These are phyloP conservation scores for Piaya cayana DNA, from an alignment of 2,113 vertebrate species.

Conservation along the genomic window DNA sequence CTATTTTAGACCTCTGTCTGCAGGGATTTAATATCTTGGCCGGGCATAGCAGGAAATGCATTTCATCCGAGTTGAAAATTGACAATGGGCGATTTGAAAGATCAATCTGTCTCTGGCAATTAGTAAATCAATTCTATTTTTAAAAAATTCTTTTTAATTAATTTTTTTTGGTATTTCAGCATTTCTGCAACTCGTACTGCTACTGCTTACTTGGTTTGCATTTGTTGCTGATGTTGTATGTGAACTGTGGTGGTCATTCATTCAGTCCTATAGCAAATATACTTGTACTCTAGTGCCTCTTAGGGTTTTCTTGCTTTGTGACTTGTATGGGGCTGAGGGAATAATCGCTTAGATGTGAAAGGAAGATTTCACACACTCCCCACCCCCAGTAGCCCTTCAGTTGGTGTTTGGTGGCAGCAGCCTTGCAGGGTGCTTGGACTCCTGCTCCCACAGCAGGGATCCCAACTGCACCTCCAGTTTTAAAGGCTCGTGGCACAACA, in stretches of 20 bases:
- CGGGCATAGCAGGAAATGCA: not conserved
- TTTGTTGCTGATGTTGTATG: not conserved
- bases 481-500: not conserved
- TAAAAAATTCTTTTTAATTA: not conserved
- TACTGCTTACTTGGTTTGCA: not conserved
- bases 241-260: not conserved
- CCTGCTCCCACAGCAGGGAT: not conserved
- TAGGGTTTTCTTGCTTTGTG: not conserved
- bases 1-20: not conserved
- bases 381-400: not conserved
- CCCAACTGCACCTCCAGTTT: not conserved
- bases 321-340: not conserved
- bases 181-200: accelerated
- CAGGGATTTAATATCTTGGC: not conserved
- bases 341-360: not conserved
- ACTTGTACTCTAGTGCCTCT: accelerated
- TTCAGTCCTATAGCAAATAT: not conserved
- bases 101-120: not conserved
- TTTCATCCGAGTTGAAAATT: not conserved
- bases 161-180: not conserved
- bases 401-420: not conserved
- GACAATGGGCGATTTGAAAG: not conserved
- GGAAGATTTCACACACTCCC: not conserved
- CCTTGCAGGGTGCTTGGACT: not conserved
- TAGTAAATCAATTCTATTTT: not conserved